These are phyloP conservation scores for Osmerus eperlanus DNA, from an alignment of 2,113 vertebrate species.

Conservation along the genomic window DNA sequence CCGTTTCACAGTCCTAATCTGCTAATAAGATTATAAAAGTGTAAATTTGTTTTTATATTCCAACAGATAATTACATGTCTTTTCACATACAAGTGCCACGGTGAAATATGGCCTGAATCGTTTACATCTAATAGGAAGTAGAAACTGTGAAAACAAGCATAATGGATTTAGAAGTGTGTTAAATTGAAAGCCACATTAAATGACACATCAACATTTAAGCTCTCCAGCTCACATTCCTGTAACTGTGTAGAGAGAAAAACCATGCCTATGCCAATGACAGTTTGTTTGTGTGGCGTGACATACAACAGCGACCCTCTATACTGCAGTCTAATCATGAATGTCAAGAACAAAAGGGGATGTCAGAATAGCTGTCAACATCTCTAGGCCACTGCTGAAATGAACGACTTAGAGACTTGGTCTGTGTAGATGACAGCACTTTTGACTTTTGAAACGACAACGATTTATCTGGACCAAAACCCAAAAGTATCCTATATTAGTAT, in stretches of 20 bases:
- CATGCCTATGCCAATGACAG: background rate
- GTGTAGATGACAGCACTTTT: too few relatives aligned
- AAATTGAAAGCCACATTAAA: constrained; percentile 36
- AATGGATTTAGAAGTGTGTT: constrained; percentile 48
- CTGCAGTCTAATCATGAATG: too few relatives aligned
- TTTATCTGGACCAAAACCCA: too few relatives aligned
- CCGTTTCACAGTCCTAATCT: constrained; percentile 66
- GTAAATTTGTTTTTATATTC: constrained; percentile 68
- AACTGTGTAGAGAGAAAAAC: background rate
- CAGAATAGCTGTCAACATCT: too few relatives aligned
- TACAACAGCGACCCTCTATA: too few relatives aligned
- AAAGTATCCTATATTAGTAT: too few relatives aligned
- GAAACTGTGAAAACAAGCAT: constrained; percentile 42
- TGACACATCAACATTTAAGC: constrained; percentile 17
- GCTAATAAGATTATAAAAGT: constrained; percentile 75
- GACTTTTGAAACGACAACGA: too few relatives aligned
- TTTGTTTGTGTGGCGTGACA: too few relatives aligned
- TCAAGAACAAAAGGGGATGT: too few relatives aligned
- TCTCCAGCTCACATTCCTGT: background rate
- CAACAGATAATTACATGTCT: constrained; percentile 70
- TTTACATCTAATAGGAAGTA: constrained; percentile 45
- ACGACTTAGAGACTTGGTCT: too few relatives aligned
- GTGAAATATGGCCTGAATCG: constrained; percentile 55
- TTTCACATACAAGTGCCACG: constrained; percentile 49
- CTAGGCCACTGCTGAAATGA: too few relatives aligned